Base-by-base conservation (phyloP, 2,888 invertebrate genomes). In the Temnothorax rugatulus region DNA sequence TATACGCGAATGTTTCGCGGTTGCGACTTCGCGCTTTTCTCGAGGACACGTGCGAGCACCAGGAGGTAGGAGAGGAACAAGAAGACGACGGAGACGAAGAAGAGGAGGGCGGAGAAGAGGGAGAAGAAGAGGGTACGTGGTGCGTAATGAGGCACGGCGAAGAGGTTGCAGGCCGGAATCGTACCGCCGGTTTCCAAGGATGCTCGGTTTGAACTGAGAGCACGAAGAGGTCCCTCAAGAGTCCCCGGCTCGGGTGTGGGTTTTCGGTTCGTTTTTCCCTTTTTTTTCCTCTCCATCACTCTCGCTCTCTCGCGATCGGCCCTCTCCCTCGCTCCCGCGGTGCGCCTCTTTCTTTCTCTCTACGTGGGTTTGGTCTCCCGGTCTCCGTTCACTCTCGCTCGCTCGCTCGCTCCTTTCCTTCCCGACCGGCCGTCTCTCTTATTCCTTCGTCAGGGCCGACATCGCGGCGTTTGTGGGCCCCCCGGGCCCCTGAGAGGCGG, bases 121-220 rank as follows among this genome's bases (percentile, higher is more conserved):
- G 63, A 63, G 83, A 74, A 54, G 59, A 66, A 52, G 47, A 47
- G 9, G 18, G n/a, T 57, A 83, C 64, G 69, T 57, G 81, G 44
- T 59, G 69, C 41, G 15, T 83, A 90, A 84, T 83, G 90, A 84
- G 84, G 84, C 75, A 84, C 86, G 82, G 54, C 15, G 29, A 21
- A 66, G 79, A 86, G 88, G 85, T 84, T 69, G 61, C 85, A 88
- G 85, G 76, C 83, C 83, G 15, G 89, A 90, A 92, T 87, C 89
- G 92, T 92, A 91, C 93, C 92, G 93, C 92, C 92, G 91, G 92
- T 90, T 93, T 92, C 94, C 93, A 94, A 94, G 94, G 94, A 95
- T 94, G 94, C 93, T 92, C 90, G 90, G 87, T 94, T 92, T 93
- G 92, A 93, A 95, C 95, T 95, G 94, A 94, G 93, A 92, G 92